Base-by-base conservation (phyloP, 1,140 invertebrate species). In the Papilio polytes region DNA sequence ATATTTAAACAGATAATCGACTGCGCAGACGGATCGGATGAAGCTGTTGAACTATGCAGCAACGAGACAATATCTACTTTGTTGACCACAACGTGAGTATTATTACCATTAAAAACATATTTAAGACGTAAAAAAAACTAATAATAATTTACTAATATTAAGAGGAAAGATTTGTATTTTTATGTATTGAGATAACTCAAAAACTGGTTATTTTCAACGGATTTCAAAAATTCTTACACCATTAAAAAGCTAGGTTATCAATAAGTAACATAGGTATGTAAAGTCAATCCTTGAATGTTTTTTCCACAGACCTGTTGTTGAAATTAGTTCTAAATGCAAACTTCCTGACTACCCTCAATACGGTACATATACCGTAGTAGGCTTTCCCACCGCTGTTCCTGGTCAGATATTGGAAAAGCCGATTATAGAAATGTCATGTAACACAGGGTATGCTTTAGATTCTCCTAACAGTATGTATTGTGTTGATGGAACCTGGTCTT, bases 21-120 rank as follows among this genome's bases (percentile, higher is more conserved):
- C 76, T 97, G 96, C 88, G 82, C 90, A 0, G 96, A 97, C 85
- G 94, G 95, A 20, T 96, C 96, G 3, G 97, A 97, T 89, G 97
- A 97, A 90, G 89, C 86, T 6, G 85, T 84, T 20, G 86, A 89
- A 9, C 82, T 89, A 2, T 91, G 89, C 74, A 51, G 74, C 18
- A 22, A 63, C 9, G 3, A 53, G 4, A 53, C 51, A 53, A 53
- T 7, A 15, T 13, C 51, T 53, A 6, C 2, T 53, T 48, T 48
- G 12, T 15, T 2, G 46, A 53, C 18, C 0, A 53, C 48, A 51
- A 15, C 51, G 36, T 41, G 36, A 41, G 36, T 41, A 41, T 41
- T n/a, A n/a, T n/a, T n/a, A 15, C 51, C 0, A 48, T 13, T 48
- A 41, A 41, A 41, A 41, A 41, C 36, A 41, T 41, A 41, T 41